These are phyloP conservation scores for Prosopocoilus inquinatus DNA, from an alignment of 2,888 invertebrate genomes.

Conservation along the genomic window DNA sequence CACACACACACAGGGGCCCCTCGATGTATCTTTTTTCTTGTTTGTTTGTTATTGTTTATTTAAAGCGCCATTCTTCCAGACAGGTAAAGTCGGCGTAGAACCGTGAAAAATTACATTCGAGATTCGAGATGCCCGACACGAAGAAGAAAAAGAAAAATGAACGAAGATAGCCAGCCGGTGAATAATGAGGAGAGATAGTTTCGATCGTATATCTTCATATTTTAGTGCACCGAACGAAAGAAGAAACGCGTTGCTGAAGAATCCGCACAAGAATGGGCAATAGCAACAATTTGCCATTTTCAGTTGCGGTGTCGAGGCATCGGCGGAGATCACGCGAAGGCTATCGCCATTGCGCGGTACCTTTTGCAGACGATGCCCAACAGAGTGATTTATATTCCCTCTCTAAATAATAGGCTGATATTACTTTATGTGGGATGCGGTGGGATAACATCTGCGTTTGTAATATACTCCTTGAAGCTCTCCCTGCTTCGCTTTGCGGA, in stretches of 20 bases:
- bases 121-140: too few species aligned
- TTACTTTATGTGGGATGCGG: constrained; percentile 39
- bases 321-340: constrained; percentile 30
- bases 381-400: constrained; percentile 37
- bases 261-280: constrained; percentile 7
- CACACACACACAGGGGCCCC: not conserved
- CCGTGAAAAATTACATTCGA: too few species aligned
- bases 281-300: constrained; percentile 31
- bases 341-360: constrained; percentile 34
- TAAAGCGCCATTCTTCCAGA: too few species aligned
- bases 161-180: too few species aligned
- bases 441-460: constrained; percentile 13
- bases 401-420: constrained; percentile 41
- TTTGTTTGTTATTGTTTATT: too few species aligned
- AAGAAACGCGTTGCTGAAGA: not conserved
- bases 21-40: not conserved
- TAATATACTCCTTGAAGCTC: too few species aligned
- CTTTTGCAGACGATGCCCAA: constrained; percentile 38
- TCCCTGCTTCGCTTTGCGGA: too few species aligned
- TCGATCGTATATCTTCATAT: too few species aligned
- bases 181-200: too few species aligned
- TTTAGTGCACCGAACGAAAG: not conserved
- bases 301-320: constrained; percentile 23
- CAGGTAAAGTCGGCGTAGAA: too few species aligned
- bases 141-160: too few species aligned